These are phyloP conservation scores for Eulemur rufifrons DNA, from an alignment of 2,113 vertebrate genomes.

Conservation along the genomic window DNA sequence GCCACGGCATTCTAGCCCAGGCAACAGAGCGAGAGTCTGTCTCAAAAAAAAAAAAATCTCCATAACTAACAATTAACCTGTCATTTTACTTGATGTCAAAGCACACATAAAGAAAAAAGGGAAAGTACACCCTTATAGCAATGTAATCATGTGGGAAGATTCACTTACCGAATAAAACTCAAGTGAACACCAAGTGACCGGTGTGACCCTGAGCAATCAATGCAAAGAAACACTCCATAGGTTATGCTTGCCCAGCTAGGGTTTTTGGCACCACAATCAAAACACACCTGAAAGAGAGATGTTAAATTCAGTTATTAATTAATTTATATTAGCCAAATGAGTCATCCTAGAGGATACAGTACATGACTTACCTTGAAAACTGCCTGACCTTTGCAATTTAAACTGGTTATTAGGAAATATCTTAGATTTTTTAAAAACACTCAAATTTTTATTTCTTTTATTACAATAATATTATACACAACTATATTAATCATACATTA, in stretches of 20 bases:
- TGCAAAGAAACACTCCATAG: slow-evolving; percentile 97
- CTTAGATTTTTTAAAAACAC: background rate
- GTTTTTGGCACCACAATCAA: slow-evolving; percentile 96
- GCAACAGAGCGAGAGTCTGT: no score
- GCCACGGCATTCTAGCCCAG: no score
- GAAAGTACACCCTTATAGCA: accelerated
- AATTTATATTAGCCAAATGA: background rate
- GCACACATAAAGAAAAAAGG: background rate
- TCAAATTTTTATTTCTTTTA: background rate
- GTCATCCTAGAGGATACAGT: accelerated
- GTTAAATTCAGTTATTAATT: no score
- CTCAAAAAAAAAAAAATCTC: background rate
- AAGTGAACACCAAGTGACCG: slow-evolving; percentile 96
- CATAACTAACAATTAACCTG: background rate
- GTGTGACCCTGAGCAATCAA: slow-evolving; percentile 96
- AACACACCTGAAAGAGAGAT: slow-evolving; percentile 88
- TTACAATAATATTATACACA: background rate
- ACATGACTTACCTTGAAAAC: background rate
- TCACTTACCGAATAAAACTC: slow-evolving; percentile 93
- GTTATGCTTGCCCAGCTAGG: slow-evolving; percentile 99
- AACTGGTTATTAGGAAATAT: background rate
- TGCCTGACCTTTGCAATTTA: background rate
- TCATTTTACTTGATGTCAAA: background rate
- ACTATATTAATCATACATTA: background rate
- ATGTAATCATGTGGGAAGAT: accelerated